Base-by-base conservation (phyloP, 2,113 vertebrate genomes). In the Phasianus colchicus region DNA sequence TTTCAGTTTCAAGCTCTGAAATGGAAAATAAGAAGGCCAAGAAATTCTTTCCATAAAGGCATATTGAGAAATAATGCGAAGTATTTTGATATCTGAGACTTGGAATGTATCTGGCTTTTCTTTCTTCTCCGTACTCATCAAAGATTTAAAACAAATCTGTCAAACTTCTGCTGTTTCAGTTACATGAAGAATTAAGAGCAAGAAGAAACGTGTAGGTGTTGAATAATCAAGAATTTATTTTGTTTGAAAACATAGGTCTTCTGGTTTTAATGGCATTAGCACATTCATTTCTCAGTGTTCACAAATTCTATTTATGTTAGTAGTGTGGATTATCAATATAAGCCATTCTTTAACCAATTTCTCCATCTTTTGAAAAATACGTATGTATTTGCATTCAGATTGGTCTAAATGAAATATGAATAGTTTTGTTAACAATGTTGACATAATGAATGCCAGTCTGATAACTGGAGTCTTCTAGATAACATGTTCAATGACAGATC, bases 281-380 rank as follows among this genome's bases (percentile, higher is more conserved):
- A n/a, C 0, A 0, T 90, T 88, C 16, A 32, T 32, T 57, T 24
- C 18, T 25, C 6, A 15, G 15, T 25, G 21, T 40, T 87, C 47
- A 47, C 25, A 64, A 29, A 17, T 42, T 57, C 75, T 83, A 36
- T 11, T 60, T 38, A 27, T 58, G 40, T 38, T 57, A 66, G 1
- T 21, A 47, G 7, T 72, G 32, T 60, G 36, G 30, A 55, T 76
- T 75, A 47, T 43, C 11, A 20, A n/a, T 82, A 50, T 50, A 89
- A 74, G 27, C 13, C 10, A 15, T 24, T 79, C 29, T 82, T 86
- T 19, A 38, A 36, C 15, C 27, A 58, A 7, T 63, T 72, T 71
- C 64, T 78, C 20, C 27, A 0, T 55, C 15, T 61, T 86, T 29
- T 32, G 9, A 40, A 40, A 40, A 40, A 40, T 40, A 17, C 2